A percentile compares a stretch with the other conserved stretches of the same genome.
These are phyloP conservation scores for Ammospiza caudacuta DNA, from an alignment of 2,113 vertebrate species.

Conservation along the genomic window DNA sequence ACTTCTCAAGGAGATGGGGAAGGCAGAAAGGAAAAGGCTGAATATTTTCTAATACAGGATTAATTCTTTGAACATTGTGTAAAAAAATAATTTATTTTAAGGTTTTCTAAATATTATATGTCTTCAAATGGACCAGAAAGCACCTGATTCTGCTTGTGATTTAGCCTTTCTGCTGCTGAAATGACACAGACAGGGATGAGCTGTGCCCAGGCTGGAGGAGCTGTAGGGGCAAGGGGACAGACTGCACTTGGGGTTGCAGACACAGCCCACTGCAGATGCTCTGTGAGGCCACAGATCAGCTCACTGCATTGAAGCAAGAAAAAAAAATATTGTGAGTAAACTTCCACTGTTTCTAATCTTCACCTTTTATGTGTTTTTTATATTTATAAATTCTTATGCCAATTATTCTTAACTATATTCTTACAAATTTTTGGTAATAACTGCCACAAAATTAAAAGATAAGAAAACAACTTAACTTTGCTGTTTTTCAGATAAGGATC, in stretches of 20 bases:
- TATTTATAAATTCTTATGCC: not conserved
- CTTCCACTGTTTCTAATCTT: not conserved
- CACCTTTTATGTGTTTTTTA: fast-evolving
- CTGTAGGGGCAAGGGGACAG: not conserved
- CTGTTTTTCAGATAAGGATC: not conserved
- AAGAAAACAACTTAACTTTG: not conserved
- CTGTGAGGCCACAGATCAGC: not conserved
- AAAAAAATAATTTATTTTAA: not conserved
- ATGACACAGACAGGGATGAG: not conserved
- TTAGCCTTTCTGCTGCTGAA: not conserved
- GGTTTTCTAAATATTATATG: not conserved
- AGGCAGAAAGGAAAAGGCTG: not conserved
- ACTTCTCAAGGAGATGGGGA: not conserved
- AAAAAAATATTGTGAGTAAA: not conserved
- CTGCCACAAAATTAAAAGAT: not conserved
- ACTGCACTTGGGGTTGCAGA: fast-evolving
- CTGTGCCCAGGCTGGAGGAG: not conserved
- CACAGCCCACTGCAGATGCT: fast-evolving
- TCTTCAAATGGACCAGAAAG: not conserved
- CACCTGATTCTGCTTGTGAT: not conserved
- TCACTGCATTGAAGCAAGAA: not conserved
- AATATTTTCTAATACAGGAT: not conserved
- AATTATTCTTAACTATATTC: not conserved
- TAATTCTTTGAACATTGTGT: not conserved
- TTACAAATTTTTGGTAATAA: not conserved